Conservation (phyloP, 30 jellyfish, hydroid and myxozoan genomes). For the Aurelia sp. region DNA sequence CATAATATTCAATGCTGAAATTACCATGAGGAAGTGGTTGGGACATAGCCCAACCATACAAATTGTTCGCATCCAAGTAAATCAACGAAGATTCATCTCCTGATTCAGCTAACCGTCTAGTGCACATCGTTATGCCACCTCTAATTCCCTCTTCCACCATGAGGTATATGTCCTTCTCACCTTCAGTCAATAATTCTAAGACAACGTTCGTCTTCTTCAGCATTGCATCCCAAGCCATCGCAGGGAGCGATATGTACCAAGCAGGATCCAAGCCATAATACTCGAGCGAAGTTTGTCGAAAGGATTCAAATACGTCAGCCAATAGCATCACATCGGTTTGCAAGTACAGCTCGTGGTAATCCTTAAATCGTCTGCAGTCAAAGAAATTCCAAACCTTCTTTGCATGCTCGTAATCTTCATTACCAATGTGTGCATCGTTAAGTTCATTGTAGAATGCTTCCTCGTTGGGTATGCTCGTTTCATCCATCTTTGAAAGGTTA, state of each 20-base stretch:
- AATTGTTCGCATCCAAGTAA: neutral
- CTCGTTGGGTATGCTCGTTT: neutral
- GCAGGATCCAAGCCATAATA: conserved; percentile 62
- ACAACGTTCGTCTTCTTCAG: neutral
- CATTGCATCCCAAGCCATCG: conserved; percentile 41
- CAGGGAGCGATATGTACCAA: conserved; percentile 53
- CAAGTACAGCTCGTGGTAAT: conserved; percentile 46
- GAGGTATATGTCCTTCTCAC: neutral
- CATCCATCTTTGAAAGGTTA: neutral
- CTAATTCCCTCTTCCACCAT: neutral
- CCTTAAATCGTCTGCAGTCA: neutral
- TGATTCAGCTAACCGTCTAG: neutral
- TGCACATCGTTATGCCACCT: neutral
- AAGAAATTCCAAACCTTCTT: conserved; percentile 25
- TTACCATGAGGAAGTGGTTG: neutral
- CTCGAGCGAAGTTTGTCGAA: conserved; percentile 17
- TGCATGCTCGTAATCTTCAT: conserved; percentile 35
- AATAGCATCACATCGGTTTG: conserved; percentile 41
- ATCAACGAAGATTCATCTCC: neutral
- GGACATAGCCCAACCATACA: conserved; percentile 1
- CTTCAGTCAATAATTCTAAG: neutral
- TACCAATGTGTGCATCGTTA: neutral
- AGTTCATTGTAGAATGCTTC: neutral
- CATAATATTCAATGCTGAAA: neutral
- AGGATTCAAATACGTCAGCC: conserved; percentile 54